Evolutionary conservation across 2,888 invertebrate genomes (phyloP).

Genomic region (Pandemis corylana): DNA sequence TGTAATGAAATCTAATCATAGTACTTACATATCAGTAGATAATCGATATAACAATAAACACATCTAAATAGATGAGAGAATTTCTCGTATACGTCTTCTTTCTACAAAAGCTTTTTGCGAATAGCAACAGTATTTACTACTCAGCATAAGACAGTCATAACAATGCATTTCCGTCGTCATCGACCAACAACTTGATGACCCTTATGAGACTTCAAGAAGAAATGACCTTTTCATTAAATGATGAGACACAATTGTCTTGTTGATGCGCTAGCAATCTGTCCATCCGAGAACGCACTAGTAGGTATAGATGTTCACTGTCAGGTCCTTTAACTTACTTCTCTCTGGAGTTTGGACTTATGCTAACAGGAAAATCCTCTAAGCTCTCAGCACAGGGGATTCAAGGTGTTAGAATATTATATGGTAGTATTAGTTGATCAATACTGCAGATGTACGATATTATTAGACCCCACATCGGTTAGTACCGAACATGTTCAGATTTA

Average conservation of each 20-base stretch:
- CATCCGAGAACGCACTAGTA: neutral
- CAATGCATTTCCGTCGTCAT: conserved; percentile 7
- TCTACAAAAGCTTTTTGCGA: neutral
- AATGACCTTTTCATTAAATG: conserved; percentile 18
- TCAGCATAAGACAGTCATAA: neutral
- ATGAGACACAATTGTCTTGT: conserved; percentile 7
- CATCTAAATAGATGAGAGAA: neutral
- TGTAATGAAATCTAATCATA: neutral
- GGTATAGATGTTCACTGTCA: neutral
- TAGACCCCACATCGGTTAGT: neutral
- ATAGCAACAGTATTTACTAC: neutral
- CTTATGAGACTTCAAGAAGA: neutral
- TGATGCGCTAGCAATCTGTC: neutral
- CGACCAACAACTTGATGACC: neutral
- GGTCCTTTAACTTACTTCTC: conserved; percentile 33
- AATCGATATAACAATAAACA: neutral
- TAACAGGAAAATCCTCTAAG: conserved; percentile 47
- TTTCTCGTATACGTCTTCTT: neutral
- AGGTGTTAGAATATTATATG: neutral
- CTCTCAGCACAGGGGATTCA: conserved; percentile 17
- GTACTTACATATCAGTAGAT: neutral
- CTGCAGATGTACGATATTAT: neutral
- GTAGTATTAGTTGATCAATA: conserved; percentile 5
- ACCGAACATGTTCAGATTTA: neutral
- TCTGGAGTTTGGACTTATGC: conserved; percentile 43